Percentiles rank a stretch among this genome's conserved stretches.
phyloP scores from a whole-genome alignment of 2,113 vertebrate genomes.

The Cheirogaleus medius region DNA sequence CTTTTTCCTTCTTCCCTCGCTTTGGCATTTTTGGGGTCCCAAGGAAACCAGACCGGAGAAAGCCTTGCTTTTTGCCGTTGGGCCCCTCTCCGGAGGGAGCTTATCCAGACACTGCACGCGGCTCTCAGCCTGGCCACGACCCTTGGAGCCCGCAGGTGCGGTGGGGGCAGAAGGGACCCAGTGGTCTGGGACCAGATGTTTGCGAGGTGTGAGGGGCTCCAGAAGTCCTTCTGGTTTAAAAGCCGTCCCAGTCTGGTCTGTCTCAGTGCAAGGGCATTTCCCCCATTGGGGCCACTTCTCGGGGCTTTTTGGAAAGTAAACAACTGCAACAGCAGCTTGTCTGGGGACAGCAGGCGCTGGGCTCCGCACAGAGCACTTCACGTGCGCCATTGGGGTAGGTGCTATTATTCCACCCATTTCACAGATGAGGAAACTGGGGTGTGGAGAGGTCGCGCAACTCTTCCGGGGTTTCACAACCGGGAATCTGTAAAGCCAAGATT shows the following conservation, averaged over 20 bases:
- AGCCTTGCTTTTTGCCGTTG: not conserved
- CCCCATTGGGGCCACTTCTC: not conserved
- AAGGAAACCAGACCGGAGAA: not conserved
- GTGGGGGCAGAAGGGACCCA: not conserved
- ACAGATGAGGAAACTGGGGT: not conserved
- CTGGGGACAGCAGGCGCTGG: not conserved
- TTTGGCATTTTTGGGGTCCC: not conserved
- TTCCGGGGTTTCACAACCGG: not conserved
- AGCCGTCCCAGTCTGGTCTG: no score
- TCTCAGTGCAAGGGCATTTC: not conserved
- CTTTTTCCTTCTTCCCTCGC: not conserved
- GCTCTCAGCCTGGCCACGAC: not conserved
- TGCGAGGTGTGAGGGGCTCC: not conserved
- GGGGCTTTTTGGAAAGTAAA: not conserved
- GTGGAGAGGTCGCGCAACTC: not conserved
- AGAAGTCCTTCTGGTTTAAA: not conserved
- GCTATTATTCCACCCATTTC: not conserved
- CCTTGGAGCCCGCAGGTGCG: not conserved
- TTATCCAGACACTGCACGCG: not conserved
- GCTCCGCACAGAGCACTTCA: not conserved
- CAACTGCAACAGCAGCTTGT: not conserved
- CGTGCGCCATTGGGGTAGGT: fast-evolving
- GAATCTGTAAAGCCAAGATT: not conserved
- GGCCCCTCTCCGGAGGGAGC: not conserved
- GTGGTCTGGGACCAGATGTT: not conserved